Conservation (phyloP, 1,140 invertebrate species). For the Euschistus heros region DNA sequence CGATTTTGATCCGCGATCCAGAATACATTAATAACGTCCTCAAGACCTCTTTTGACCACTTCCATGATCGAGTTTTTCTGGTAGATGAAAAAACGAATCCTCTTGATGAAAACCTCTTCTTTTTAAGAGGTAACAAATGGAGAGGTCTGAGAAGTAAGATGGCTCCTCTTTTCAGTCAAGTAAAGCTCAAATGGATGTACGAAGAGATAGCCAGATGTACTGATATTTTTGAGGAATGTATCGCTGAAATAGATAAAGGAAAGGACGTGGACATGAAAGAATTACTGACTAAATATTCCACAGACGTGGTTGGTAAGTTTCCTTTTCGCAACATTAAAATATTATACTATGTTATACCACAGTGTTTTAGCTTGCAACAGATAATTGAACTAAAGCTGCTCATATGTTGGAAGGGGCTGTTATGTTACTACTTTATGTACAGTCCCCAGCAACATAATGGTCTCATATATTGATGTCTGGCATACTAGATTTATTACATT, state of each 20-base stretch:
- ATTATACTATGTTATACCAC: too few species aligned
- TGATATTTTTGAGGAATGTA: conserved; percentile 21
- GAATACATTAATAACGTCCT: not conserved
- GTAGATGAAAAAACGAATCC: not conserved
- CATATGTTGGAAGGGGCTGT: too few species aligned
- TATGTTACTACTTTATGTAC: too few species aligned
- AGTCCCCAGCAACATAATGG: too few species aligned
- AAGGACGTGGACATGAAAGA: conserved; percentile 9
- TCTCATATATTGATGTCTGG: too few species aligned
- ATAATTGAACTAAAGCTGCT: too few species aligned
- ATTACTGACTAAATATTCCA: conserved; percentile 24
- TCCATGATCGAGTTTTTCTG: not conserved
- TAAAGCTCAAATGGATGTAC: not conserved
- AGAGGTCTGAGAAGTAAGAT: not conserved
- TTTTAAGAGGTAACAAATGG: not conserved
- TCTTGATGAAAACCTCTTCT: not conserved
- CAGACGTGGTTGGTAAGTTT: conserved; percentile 3
- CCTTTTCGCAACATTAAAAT: not conserved
- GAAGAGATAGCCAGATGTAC: not conserved
- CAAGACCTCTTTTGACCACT: not conserved
- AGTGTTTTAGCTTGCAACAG: too few species aligned
- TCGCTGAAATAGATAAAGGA: conserved; percentile 1
- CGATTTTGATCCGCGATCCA: not conserved
- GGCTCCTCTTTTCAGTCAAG: not conserved
- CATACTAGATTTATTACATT: too few species aligned